Evolutionary conservation across 2,797 vertebrate genomes (phyloP), one percentile per base, ranked within the genome.

Genomic region (Mus caroli): DNA sequence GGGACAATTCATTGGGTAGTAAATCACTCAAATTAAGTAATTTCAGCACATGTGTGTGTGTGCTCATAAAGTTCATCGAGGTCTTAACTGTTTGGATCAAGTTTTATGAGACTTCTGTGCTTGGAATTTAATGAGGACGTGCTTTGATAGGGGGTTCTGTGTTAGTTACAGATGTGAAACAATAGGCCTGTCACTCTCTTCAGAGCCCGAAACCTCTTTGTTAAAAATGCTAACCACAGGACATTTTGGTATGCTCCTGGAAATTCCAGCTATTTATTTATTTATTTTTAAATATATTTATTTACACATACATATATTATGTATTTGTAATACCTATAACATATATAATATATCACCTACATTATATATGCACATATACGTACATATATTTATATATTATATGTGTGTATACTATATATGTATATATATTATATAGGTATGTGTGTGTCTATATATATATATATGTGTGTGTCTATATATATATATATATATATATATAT

Each of bases 21-120:
- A 95, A 96, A 89, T 98, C 92, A 82, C 84, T 97, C 78, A 92
- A 91, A 97, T 95, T 93, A 96, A 97, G 85, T 95, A 92, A 97
- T 96, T 96, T 77, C 37, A 62, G 46, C 88, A 37, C 58, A 40
- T 60, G 28, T 50, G 31, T 64, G 6, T 82, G 54, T 75, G 40
- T 34, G 19, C 83, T 79, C 56, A 84, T 94, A 94, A 92, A 91
- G 71, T 92, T 96, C 75, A 80, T 94, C 43, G 94, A 50, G 64
- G 13, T 95, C 64, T 94, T 97, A 91, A 92, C 85, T 90, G 94
- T 89, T 82, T 93, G 62, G 54, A 75, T 94, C 94, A 67, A 43
- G 50, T 87, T 94, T 94, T 96, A 88, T 52, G 86, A 92, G 82
- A 54, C 43, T 13, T 37, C 62, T 94, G 73, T 50, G 0, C 82